phyloP scores from a whole-genome alignment of 92 coral and sea anemone genomes.

The Chrysogorgia sp. region DNA sequence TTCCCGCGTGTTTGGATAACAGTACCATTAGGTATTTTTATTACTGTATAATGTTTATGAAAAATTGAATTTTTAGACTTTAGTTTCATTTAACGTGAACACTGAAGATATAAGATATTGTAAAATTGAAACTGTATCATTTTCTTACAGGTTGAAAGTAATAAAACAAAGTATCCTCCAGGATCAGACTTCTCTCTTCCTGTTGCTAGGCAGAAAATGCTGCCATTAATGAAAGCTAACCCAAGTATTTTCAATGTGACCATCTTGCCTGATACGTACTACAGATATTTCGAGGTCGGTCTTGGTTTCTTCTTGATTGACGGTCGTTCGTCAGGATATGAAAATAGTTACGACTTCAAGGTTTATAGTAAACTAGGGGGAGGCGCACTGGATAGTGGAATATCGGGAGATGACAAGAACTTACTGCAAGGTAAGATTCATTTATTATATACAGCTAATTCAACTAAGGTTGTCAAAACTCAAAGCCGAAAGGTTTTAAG shows the following conservation, averaged over 20 bases:
- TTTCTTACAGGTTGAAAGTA: conserved; percentile 63
- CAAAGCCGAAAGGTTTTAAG: too few relatives aligned
- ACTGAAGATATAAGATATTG: neutral
- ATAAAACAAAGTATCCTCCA: conserved; percentile 69
- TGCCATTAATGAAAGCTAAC: conserved; percentile 68
- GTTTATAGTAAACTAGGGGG: conserved; percentile 67
- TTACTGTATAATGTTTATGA: too few relatives aligned
- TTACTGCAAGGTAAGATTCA: conserved; percentile 3
- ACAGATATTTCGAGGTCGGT: conserved; percentile 88
- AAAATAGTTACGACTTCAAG: conserved; percentile 64
- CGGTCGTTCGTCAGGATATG: conserved; percentile 45
- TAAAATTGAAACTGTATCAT: neutral
- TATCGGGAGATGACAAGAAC: conserved; percentile 54
- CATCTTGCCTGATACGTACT: conserved; percentile 68
- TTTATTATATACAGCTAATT: neutral
- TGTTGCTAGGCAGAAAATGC: conserved; percentile 63
- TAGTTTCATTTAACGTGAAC: neutral
- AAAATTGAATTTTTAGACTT: neutral
- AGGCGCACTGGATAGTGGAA: conserved; percentile 68
- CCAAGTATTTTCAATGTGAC: conserved; percentile 68
- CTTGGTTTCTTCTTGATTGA: conserved; percentile 75
- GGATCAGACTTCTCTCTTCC: conserved; percentile 76
- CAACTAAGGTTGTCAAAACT: neutral
- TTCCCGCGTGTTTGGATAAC: too few relatives aligned
- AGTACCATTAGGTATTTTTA: too few relatives aligned